Evolutionary conservation across 1,140 invertebrate genomes (phyloP), one percentile per base, ranked within the genome.

Genomic region (Semibalanus balanoides): DNA sequence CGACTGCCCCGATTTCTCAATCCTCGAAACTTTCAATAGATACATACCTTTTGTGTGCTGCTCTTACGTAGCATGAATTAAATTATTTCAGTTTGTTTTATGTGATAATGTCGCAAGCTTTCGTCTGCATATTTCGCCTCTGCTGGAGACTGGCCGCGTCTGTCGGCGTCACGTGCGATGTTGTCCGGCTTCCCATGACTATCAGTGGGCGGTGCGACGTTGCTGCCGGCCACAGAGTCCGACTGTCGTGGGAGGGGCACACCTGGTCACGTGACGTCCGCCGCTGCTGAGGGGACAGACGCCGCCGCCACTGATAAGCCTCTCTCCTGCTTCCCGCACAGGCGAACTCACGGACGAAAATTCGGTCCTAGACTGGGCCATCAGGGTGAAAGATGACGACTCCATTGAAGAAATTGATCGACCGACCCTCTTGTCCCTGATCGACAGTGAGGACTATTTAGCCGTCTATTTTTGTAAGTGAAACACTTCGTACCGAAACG

Each of bases 401-500:
- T 96, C 93, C 82, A 95, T 97, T 79, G 93, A 95, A 84, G 92
- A 95, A 81, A 93, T 97, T 76, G 89, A 94, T 81, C 87, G 94
- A 80, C 91, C 94, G 74, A 89, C 89, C 81, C 85, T 97, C 14
- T 89, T 89, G 81, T 91, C 93, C 81, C 92, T 94, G 83, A 95
- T 96, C 80, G 91, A 92, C 82, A 92, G 91, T 71, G 92, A 93
- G 83, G 94, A 96, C 84, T 96, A 96, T 86, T 86, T 96, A 79
- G 94, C 93, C 76, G 94, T 96, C 74, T 86, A 95, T 76, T 97
- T 96, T 83, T 96, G 94, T 96, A 89, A 93, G 92, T 89, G 17
- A 70, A 28, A 64, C 29, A 25, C 72, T 5, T n/a, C 9, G 5
- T 40, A 40, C 35, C 17, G 35, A 40, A 40, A 17, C 17, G 35